Base-by-base conservation (phyloP, 2,888 invertebrate genomes). In the Abrostola triplasia region DNA sequence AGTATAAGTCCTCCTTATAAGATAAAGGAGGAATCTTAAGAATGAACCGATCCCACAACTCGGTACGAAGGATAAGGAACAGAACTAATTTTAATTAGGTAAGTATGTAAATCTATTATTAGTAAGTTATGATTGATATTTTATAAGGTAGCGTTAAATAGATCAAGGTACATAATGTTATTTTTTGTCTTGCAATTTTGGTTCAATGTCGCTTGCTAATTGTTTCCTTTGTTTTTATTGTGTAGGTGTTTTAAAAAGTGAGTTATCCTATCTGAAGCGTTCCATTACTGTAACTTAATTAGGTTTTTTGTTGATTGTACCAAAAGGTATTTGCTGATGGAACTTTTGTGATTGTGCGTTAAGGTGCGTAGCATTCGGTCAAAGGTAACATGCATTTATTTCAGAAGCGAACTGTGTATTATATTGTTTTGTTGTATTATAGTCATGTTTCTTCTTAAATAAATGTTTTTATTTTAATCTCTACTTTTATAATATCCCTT, bases 361-460 rank as follows among this genome's bases (percentile, higher is more conserved):
- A 64, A 64, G 80, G 82, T 83, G 85, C 79, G 64, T 47, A 77
- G 68, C 76, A 67, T 77, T 78, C 67, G 77, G 80, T 78, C 70
- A 75, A 75, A 74, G 82, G 81, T 75, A 72, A 79, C 69, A 77
- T 84, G 90, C 89, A 91, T 90, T 91, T 90, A 90, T 78, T 84
- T 82, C 58, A 73, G 75, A 81, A 82, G 81, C 69, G 76, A 82
- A 85, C 79, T 85, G 81, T 90, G 88, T 90, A 88, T 84, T 83
- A 88, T 89, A 88, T 83, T 85, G 87, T 90, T 91, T 91, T 91
- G 89, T 91, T 91, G 87, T 91, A 90, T 88, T 90, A 91, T 88
- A 91, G 88, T 84, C 84, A 89, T 85, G 87, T 90, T 92, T 88
- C 88, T 90, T 90, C 83, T 80, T 80, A 79, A 82, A 76, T 49